Evolutionary conservation across 1,140 invertebrate genomes (phyloP), one percentile per base, ranked within the genome.

Genomic region (Trichonephila clavipes): DNA sequence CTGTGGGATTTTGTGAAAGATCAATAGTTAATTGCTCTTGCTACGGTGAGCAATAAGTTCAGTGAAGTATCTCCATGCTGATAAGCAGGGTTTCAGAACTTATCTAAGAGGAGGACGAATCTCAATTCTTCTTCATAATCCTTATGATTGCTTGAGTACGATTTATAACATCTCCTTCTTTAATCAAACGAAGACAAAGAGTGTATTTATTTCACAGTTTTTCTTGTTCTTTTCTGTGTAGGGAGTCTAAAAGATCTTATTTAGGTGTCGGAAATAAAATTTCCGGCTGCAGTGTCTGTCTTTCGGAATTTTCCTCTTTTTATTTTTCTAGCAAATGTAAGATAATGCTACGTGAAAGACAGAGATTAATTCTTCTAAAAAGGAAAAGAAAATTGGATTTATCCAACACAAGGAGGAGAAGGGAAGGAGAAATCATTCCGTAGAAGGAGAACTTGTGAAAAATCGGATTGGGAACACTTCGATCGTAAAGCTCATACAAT

Each of bases 201-300:
- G 28, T 89, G 58, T 72, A 77, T 77, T 77, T 77, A 34, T 77
- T 77, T 77, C 72, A 77, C 28, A 34, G 28, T 4, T 34, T 77
- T 77, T 34, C 87, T 72, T 12, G 72, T 66, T 58, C 61, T 89
- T n/a, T 44, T 14, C 34, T 69, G 40, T 24, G 40, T 40, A 16
- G 85, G 66, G 44, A 69, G 21, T 28, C 87, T 40, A 89, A 89
- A 89, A 89, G 87, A 89, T 72, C 77, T 90, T 82, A 90, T 90
- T 82, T 59, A 90, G 77, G 69, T 69, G 89, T 82, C 28, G 58
- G 77, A 82, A 90, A 90, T 90, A 82, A 90, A 90, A 82, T 90
- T 90, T 90, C 72, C 89, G 58, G 89, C 72, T 72, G 28, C 69
- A 90, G 18, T 89, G 19, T 4, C 61, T 77, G 18, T 2, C 7